Conservation (phyloP, 2,888 invertebrate species). For the Cosmopolites sordidus region DNA sequence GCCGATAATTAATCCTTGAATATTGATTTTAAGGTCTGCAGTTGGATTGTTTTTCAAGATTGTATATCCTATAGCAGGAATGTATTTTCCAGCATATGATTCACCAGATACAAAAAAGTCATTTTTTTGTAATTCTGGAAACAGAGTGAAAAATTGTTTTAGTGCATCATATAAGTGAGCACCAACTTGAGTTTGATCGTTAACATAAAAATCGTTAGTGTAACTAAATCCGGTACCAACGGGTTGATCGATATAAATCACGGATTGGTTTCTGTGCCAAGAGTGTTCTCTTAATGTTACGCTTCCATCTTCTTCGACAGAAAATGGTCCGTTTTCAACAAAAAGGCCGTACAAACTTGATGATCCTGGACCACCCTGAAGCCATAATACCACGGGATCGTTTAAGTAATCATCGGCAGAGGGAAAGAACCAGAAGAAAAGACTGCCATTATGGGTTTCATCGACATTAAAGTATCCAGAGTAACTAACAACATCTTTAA, state of each 20-base stretch:
- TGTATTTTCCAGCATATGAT: conserved; percentile 78
- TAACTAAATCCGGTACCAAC: conserved; percentile 86
- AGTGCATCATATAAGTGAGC: conserved; percentile 72
- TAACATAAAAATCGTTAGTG: conserved; percentile 60
- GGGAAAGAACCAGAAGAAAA: conserved; percentile 88
- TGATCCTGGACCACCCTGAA: conserved; percentile 79
- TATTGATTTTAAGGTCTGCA: conserved; percentile 63
- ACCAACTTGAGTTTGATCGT: conserved; percentile 78
- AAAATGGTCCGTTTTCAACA: conserved; percentile 75
- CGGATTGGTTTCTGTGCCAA: conserved; percentile 74
- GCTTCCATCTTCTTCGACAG: conserved; percentile 45
- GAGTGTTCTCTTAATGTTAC: conserved; percentile 59
- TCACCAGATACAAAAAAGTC: conserved; percentile 87
- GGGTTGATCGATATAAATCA: conserved; percentile 90
- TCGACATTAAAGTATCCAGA: conserved; percentile 78
- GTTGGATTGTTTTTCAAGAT: conserved; percentile 62
- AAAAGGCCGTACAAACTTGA: conserved; percentile 72
- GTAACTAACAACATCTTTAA: conserved; percentile 58
- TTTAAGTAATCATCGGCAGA: conserved; percentile 51
- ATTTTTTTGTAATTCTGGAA: conserved; percentile 67
- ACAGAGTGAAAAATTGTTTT: conserved; percentile 78
- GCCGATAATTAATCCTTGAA: conserved; percentile 67
- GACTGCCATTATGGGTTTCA: conserved; percentile 65
- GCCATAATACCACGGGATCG: conserved; percentile 72
- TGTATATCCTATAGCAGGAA: conserved; percentile 71